A percentile compares a stretch with the other conserved stretches of the same genome.
Evolutionary conservation across 2,113 vertebrate species (phyloP).

Genomic region (Ceratotherium simum): DNA sequence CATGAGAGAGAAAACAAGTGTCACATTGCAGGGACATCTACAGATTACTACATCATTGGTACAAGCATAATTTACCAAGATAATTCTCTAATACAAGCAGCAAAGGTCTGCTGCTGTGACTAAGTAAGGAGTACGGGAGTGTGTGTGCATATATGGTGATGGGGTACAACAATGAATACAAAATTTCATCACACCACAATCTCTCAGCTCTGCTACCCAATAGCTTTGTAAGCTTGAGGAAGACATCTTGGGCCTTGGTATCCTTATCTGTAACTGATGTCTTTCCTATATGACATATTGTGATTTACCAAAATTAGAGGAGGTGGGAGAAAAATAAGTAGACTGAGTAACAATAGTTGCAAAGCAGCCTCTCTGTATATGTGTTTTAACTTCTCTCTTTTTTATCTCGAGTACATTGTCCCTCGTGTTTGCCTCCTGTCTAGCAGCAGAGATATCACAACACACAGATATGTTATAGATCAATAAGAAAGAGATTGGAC

Average conservation of each 20-base stretch:
- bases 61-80: not conserved
- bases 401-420: not conserved
- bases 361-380: not conserved
- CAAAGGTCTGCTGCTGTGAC: not conserved
- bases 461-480: not conserved
- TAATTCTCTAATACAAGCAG: not conserved
- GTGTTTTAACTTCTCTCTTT: not conserved
- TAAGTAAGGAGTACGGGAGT: not conserved
- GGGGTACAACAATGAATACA: rapidly evolving
- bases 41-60: not conserved
- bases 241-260: not conserved
- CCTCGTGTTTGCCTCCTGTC: not conserved
- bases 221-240: not conserved
- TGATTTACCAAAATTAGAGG: not conserved
- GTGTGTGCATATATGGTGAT: no score
- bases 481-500: not conserved
- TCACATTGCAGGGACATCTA: not conserved
- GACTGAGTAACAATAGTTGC: not conserved
- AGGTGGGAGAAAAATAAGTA: not conserved
- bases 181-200: not conserved
- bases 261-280: not conserved
- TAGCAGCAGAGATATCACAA: not conserved
- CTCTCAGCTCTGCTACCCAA: not conserved
- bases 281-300: not conserved
- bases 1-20: not conserved